Evolutionary conservation across 2,888 invertebrate species (phyloP).

Genomic region (Aethes cnicana): DNA sequence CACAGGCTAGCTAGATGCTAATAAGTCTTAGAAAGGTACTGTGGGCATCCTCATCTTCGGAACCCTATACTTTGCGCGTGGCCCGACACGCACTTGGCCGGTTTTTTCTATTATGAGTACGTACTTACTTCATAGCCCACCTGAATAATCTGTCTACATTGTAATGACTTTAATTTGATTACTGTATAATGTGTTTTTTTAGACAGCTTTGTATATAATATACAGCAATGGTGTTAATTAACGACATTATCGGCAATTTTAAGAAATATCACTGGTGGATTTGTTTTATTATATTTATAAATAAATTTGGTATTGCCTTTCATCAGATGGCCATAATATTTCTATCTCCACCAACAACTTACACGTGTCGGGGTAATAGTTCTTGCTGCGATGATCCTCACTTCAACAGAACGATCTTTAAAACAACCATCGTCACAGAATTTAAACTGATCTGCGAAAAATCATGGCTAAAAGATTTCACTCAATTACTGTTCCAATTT

Average conservation of each 20-base stretch:
- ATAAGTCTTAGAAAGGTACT: no score
- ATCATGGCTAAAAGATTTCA: conserved; percentile 84
- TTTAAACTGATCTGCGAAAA: conserved; percentile 88
- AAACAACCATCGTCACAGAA: conserved; percentile 86
- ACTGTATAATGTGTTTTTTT: neutral
- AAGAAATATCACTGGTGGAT: conserved; percentile 66
- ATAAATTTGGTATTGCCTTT: conserved; percentile 77
- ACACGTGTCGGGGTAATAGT: conserved; percentile 51
- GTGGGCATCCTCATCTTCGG: no score
- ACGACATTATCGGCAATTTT: conserved; percentile 64
- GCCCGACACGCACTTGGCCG: no score
- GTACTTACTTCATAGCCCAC: neutral
- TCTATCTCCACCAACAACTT: conserved; percentile 66
- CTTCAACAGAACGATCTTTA: conserved; percentile 84
- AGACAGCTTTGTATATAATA: conserved; percentile 4
- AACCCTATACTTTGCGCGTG: no score
- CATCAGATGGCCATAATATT: conserved; percentile 79
- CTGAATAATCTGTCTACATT: neutral
- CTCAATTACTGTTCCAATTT: conserved; percentile 88
- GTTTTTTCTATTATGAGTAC: neutral
- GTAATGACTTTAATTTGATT: neutral
- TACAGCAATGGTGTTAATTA: conserved; percentile 45
- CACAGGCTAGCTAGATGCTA: no score
- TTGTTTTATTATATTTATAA: conserved; percentile 63
- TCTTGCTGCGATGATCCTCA: conserved; percentile 78